phyloP scores from a whole-genome alignment of 1,140 invertebrate species.

The Ruditapes philippinarum region DNA sequence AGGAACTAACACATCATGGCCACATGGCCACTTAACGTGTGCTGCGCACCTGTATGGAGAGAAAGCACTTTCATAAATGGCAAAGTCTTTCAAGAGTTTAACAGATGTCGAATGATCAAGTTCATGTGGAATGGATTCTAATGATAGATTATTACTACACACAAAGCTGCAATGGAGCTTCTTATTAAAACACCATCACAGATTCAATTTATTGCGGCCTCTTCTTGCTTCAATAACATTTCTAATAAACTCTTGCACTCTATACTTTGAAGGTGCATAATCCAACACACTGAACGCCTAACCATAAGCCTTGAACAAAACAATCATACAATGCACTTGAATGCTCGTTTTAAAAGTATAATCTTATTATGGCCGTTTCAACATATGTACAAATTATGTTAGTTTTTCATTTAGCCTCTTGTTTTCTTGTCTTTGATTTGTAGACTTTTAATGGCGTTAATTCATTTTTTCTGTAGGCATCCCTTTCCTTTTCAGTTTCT shows the following conservation, averaged over 20 bases:
- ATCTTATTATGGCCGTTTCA: constrained; percentile 44
- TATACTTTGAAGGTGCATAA: too few relatives aligned
- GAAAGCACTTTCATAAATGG: constrained; percentile 50
- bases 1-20: constrained; percentile 32
- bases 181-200: too few relatives aligned
- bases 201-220: too few relatives aligned
- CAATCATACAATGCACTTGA: constrained; percentile 55
- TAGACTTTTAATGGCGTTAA: constrained; percentile 23
- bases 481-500: constrained; percentile 46
- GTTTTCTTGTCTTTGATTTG: constrained; percentile 9
- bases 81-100: constrained; percentile 36
- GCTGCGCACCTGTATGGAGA: constrained; percentile 46
- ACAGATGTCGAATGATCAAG: constrained; percentile 30
- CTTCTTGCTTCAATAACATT: too few relatives aligned
- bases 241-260: too few relatives aligned
- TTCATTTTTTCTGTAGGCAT: constrained; percentile 50
- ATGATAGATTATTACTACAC: too few relatives aligned
- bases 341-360: constrained; percentile 36
- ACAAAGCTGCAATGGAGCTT: too few relatives aligned
- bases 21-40: constrained; percentile 54
- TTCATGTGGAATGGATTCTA: constrained; percentile 10
- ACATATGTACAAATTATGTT: constrained; percentile 8
- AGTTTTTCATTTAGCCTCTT: constrained; percentile 3
- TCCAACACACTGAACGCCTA: constrained; percentile 42
- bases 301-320: constrained; percentile 60